Percentiles rank a stretch among this genome's conserved stretches.
Conservation (phyloP, 2,888 invertebrate species). For the Nomada flava region DNA sequence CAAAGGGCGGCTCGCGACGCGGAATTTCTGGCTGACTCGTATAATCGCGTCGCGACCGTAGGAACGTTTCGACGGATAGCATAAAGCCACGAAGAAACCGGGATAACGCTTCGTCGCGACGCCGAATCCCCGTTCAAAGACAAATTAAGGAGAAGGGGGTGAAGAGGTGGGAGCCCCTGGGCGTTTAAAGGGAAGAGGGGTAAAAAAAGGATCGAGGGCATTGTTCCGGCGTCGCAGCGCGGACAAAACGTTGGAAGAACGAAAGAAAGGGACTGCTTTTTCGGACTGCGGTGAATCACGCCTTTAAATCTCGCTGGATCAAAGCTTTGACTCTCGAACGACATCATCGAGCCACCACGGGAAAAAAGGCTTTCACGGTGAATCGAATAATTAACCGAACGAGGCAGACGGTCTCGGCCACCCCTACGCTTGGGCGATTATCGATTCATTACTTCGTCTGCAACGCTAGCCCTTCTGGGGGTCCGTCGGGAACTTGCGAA, state of each 20-base stretch:
- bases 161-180: not conserved
- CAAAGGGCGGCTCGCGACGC: not conserved
- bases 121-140: conserved; percentile 13
- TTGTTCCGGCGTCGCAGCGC: conserved; percentile 29
- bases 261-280: conserved; percentile 32
- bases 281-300: conserved; percentile 47
- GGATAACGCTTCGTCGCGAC: conserved; percentile 22
- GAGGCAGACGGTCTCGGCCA: conserved; percentile 5
- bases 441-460: conserved; percentile 51
- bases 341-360: conserved; percentile 6
- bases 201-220: conserved; percentile 31
- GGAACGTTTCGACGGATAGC: conserved; percentile 1
- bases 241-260: conserved; percentile 10
- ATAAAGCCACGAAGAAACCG: not conserved
- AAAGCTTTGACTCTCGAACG: conserved; percentile 29
- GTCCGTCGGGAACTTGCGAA: not conserved
- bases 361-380: conserved; percentile 13
- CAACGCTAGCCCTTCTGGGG: conserved; percentile 9
- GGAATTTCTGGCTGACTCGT: conserved; percentile 8
- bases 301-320: conserved; percentile 46
- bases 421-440: conserved; percentile 26
- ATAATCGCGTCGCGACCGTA: not conserved
- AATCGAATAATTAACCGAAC: conserved; percentile 60
- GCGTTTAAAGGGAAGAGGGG: not conserved
- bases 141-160: conserved; percentile 30